These are phyloP conservation scores for Idaea aversata DNA, from an alignment of 2,888 invertebrate species.

Conservation along the genomic window DNA sequence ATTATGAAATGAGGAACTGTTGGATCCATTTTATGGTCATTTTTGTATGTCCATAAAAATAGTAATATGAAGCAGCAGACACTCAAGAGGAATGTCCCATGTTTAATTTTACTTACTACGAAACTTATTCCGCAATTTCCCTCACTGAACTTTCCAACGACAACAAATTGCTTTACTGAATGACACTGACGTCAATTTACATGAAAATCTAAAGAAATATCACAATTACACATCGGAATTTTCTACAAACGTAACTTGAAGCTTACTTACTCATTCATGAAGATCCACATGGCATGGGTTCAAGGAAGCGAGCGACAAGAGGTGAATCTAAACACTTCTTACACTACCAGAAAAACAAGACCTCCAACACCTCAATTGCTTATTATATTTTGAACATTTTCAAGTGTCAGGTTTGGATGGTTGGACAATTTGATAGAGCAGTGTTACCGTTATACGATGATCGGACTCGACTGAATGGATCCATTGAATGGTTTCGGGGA, in stretches of 20 bases:
- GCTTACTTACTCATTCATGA: conserved; percentile 39
- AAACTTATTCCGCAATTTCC: not conserved
- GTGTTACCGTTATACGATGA: conserved; percentile 67
- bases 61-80: too few species aligned
- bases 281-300: conserved; percentile 54
- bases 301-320: conserved; percentile 70
- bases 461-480: conserved; percentile 66
- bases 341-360: conserved; percentile 35
- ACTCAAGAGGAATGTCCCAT: not conserved
- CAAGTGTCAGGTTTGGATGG: conserved; percentile 35
- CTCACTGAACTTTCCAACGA: not conserved
- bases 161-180: not conserved
- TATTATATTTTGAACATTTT: conserved; percentile 8
- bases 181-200: conserved; percentile 12
- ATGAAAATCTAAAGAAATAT: conserved; percentile 22
- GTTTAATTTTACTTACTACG: not conserved
- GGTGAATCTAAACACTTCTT: conserved; percentile 73
- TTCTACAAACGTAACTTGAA: conserved; percentile 31
- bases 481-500: conserved; percentile 69
- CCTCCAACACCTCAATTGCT: conserved; percentile 25
- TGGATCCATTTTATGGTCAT: too few species aligned
- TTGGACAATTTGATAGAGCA: conserved; percentile 57
- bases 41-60: too few species aligned
- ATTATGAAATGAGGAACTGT: too few species aligned
- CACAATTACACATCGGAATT: conserved; percentile 38